Base-by-base conservation (phyloP, 2,888 invertebrate genomes). In the Nipponacmea schrenckii region DNA sequence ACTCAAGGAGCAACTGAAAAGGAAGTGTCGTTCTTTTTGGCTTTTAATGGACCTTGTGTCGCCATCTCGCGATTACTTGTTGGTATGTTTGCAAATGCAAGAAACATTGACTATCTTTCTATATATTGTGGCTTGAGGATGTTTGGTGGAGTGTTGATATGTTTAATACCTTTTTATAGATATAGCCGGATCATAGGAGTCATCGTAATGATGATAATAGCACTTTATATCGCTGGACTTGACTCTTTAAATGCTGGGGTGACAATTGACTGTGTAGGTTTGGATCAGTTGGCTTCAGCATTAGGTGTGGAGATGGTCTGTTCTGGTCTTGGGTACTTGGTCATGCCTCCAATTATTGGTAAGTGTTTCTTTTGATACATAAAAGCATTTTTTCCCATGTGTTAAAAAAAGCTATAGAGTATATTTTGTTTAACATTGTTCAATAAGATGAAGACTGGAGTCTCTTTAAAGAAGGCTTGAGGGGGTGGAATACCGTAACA, bases 231-330 rank as follows among this genome's bases (percentile, higher is more conserved):
- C 14, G 71, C 71, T 24, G 67, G 71, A 20, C 56, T 69, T 14
- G 73, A 75, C 63, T 64, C 71, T 15, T 64, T 75, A 31, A 64
- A 73, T 27, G 39, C 73, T 15, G 26, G 71, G 0, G 31, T 75
- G 8, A 73, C 75, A 24, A 71, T 75, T 12, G 48, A 67, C 17
- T 45, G 64, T 39, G 71, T 75, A 24, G 75, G 75, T 14, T 45
- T 75, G 12, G 26, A 24, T 31, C 20, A 64, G 5, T 70, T 75
- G n/a, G 71, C 73, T 67, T 62, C 69, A 4, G 73, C 75, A 20
- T 73, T 75, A 20, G 75, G 75, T 5, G 39, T 73, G 65, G 73
- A 73, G 67, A 75, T 75, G 75, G 64, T 75, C n/a, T 69, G 50
- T 68, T 73, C 75, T 4, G 75, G 75, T 1, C 48, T 67, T 12